Evolutionary conservation across 1,140 invertebrate genomes (phyloP), one percentile per base, ranked within the genome.

Genomic region (Leptestheria dahalacensis): DNA sequence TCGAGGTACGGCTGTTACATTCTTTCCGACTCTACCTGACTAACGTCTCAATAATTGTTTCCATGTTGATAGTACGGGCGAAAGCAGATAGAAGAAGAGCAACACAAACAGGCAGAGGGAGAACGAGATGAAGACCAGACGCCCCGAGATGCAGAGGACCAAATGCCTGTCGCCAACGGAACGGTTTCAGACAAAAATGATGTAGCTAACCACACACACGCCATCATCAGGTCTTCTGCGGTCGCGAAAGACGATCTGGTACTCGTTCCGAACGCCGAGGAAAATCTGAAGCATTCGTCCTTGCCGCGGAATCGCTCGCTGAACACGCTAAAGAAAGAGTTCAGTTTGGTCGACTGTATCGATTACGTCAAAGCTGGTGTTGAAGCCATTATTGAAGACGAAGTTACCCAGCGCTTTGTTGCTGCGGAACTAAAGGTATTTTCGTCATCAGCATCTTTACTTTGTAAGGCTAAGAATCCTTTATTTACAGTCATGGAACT

Each of bases 301-400:
- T 26, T 60, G 21, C 64, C 61, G 6, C 53, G 60, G 55, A 66
- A 65, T 51, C 59, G 64, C 23, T 66, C 64, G 20, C 64, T 63
- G 47, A 69, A 74, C 53, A 70, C 69, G n/a, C 64, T 72, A 23
- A 71, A 70, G 52, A 60, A 68, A 11, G 85, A 86, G 66, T 92
- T 90, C 70, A 79, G 88, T 64, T 76, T 90, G n/a, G 78, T 80
- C 11, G 85, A 85, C 67, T 88, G 84, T 67, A 75, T 92, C 65
- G 86, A 89, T 67, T 89, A 87, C 66, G 79, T 92, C 20, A 87
- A 86, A 73, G 82, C 84, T 9, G 90, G 89, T 15, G 82, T 92
- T 59, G 88, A 91, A 74, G 84, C 90, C n/a, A 95, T 96, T 60
- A 91, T 95, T 51, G 91, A 95, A 70, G 92, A 96, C 74, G 87